phyloP scores from a whole-genome alignment of 2,888 invertebrate species.

The Agrochola litura region DNA sequence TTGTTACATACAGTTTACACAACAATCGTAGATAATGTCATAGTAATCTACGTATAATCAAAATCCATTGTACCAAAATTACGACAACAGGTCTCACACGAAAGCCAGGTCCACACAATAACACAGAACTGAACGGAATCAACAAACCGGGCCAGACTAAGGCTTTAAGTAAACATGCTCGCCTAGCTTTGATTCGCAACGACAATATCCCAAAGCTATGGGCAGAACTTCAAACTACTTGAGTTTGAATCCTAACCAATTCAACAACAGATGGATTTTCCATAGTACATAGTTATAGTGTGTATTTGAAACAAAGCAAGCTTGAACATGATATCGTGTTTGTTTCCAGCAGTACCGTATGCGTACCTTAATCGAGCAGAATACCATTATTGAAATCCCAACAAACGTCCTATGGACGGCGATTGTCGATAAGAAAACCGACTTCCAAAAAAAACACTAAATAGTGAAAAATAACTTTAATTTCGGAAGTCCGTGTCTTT shows the following conservation, averaged over 20 bases:
- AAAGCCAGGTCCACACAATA: conserved; percentile 28
- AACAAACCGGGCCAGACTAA: conserved; percentile 54
- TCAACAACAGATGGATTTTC: conserved; percentile 50
- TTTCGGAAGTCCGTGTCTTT: too few species aligned
- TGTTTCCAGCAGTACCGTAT: neutral
- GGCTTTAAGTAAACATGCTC: conserved; percentile 53
- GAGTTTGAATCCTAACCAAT: conserved; percentile 52
- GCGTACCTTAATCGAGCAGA: neutral
- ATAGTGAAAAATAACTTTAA: too few species aligned
- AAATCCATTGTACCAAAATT: conserved; percentile 13
- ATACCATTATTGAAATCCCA: neutral
- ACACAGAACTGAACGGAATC: conserved; percentile 38
- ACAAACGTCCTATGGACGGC: neutral
- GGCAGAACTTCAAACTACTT: conserved; percentile 60
- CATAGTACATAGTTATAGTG: conserved; percentile 29
- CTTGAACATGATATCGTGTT: neutral
- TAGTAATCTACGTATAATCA: conserved; percentile 7
- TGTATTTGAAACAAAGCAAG: conserved; percentile 28
- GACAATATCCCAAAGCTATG: conserved; percentile 63
- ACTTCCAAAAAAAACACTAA: too few species aligned
- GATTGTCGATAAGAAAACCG: too few species aligned
- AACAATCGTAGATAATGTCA: neutral
- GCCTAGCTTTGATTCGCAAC: conserved; percentile 51
- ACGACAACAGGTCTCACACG: conserved; percentile 3
- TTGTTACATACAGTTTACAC: too few species aligned